Base-by-base conservation (phyloP, 1,140 invertebrate genomes). In the Gerris buenoi region DNA sequence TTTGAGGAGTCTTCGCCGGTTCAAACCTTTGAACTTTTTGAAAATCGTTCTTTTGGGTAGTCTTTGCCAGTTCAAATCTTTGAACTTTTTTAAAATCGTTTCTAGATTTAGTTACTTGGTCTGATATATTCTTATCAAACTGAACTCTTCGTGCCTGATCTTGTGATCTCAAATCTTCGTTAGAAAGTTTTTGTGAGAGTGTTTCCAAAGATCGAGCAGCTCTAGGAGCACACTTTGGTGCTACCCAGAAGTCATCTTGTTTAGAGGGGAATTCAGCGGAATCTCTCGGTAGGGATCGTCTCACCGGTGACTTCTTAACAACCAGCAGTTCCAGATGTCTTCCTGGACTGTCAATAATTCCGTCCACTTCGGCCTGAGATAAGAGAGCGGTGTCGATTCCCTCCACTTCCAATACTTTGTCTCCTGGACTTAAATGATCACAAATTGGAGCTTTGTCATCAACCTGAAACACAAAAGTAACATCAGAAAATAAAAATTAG, bases 381-480 rank as follows among this genome's bases (percentile, higher is more conserved):
- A 66, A n/a, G 57, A 60, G 23, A 1, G 65, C 60, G 5, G 65
- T 66, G 26, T 66, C 65, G 27, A 66, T 61, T 25, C 65, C 65
- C 61, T 66, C 65, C 14, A 66, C 61, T 61, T 66, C 65, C 57
- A 66, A 58, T 5, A 66, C 65, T 60, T 58, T 23, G 27, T 66
- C 65, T 18, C 61, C 62, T 1, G 66, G 25, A 18, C 61, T 56
- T n/a, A 65, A 18, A 58, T 65, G 64, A 13, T 68, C 59, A 26
- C 25, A 60, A 13, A 27, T 28, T 25, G 64, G 57, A 25, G 56
- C 61, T 25, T 22, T 26, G 25, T 66, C 60, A 25, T 66, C 65
- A 3, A 66, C 65, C 65, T 66, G 58, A 66, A 29, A 67, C 10
- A 56, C n/a, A n/a, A n/a, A n/a, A n/a, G n/a, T n/a, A n/a, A n/a